Conservation (phyloP, 2,797 vertebrate genomes). For the Simalia tracyae region DNA sequence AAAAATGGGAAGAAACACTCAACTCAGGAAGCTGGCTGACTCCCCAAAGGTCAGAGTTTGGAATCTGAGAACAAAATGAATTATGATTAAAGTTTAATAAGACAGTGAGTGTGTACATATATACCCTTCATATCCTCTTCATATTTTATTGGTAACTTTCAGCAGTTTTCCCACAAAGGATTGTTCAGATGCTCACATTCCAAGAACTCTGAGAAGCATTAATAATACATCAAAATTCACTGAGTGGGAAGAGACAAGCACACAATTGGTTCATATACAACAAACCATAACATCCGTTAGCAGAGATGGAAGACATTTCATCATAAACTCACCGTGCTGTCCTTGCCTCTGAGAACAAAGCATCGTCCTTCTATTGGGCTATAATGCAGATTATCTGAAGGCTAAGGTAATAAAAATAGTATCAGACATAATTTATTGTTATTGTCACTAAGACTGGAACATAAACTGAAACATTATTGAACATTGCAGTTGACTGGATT, state of each 20-base stretch:
- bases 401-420: not conserved
- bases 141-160: constrained; percentile 13
- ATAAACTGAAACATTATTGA: not conserved
- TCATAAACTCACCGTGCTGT: not conserved
- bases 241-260: not conserved
- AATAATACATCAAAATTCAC: constrained; percentile 33
- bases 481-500: not conserved
- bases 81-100: not conserved
- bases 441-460: not conserved
- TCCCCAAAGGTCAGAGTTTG: not conserved
- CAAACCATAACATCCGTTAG: not conserved
- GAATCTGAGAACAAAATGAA: not conserved
- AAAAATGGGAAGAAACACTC: not conserved
- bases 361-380: not conserved
- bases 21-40: not conserved
- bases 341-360: not conserved
- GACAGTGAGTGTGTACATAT: not conserved
- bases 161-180: not conserved
- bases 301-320: not conserved
- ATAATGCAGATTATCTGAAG: not conserved
- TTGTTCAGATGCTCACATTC: constrained; percentile 6
- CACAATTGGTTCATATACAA: not conserved
- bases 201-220: constrained; percentile 6
- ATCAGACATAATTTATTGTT: not conserved
- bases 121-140: not conserved